Conservation (phyloP, 2,113 vertebrate species). For the Myotis yumanensis region DNA sequence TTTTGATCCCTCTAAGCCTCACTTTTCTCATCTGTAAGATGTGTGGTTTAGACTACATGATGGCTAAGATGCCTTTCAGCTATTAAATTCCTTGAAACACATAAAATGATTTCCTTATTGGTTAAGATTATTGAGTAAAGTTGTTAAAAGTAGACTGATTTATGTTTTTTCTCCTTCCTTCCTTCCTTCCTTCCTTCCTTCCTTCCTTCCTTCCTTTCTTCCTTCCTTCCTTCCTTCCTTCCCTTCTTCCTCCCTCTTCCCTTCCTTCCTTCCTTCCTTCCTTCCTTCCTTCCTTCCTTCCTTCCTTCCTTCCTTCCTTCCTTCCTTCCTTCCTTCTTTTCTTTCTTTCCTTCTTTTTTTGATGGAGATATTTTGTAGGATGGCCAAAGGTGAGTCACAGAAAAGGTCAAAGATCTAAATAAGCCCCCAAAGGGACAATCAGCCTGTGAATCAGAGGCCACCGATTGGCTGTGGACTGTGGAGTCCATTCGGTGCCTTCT, state of each 20-base stretch:
- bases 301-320: too few relatives aligned
- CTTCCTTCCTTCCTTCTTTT: background rate
- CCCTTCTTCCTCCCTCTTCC: rapidly evolving
- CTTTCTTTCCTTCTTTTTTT: background rate
- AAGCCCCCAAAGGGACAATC: background rate
- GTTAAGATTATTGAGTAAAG: background rate
- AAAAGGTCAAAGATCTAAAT: slow-evolving; percentile 31
- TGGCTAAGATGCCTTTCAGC: background rate
- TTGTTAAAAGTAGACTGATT: background rate
- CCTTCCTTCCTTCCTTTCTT: rapidly evolving
- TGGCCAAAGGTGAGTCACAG: background rate
- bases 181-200: background rate
- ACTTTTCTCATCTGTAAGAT: background rate
- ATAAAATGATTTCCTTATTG: background rate
- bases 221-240: too few relatives aligned
- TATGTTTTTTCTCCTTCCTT: background rate
- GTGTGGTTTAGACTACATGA: background rate
- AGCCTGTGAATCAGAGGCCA: background rate
- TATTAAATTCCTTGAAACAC: background rate
- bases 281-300: background rate
- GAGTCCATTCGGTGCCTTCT: background rate
- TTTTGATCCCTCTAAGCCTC: background rate
- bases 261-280: too few relatives aligned
- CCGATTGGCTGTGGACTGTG: background rate
- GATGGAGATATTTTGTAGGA: background rate